Evolutionary conservation across 2,113 vertebrate genomes (phyloP).

Genomic region (Scomber colias): DNA sequence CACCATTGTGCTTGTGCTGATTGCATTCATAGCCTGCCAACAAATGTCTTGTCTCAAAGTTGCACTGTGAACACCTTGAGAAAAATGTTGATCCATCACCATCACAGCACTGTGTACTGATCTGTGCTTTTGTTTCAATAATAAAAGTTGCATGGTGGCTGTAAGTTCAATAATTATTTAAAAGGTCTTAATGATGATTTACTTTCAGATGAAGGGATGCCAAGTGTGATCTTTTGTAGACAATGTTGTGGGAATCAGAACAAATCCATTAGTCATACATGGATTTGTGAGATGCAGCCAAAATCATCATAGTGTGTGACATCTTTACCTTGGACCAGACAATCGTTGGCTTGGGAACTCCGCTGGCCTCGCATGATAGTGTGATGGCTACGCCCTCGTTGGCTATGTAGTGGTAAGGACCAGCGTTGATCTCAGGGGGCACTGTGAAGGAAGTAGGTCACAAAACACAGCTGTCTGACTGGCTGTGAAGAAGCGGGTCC

Average conservation of each 20-base stretch:
- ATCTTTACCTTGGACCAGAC: constrained; percentile 91
- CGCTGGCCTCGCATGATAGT: constrained; percentile 86
- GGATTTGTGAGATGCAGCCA: constrained; percentile 28
- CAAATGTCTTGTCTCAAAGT: neutral
- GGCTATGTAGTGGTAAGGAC: constrained; percentile 85
- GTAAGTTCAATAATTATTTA: neutral
- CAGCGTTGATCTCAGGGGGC: constrained; percentile 89
- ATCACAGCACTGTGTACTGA: neutral
- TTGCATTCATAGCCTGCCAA: constrained; percentile 5
- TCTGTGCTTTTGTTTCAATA: constrained; percentile 12
- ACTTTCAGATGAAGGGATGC: constrained; percentile 23
- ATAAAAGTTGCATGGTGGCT: neutral
- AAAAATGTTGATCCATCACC: neutral
- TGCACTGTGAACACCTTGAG: neutral
- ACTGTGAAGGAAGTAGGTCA: constrained; percentile 83
- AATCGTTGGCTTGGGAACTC: constrained; percentile 87
- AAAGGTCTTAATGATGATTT: constrained; percentile 29
- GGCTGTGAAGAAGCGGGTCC: constrained; percentile 27
- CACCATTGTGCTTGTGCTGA: neutral
- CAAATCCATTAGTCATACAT: constrained; percentile 37
- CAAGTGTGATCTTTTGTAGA: constrained; percentile 44
- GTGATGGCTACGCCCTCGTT: constrained; percentile 85
- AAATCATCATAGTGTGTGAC: constrained; percentile 46
- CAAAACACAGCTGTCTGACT: constrained; percentile 75
- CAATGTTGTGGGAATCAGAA: constrained; percentile 31